Evolutionary conservation across 2,113 vertebrate genomes (phyloP), one percentile per base, ranked within the genome.

Genomic region (Callaeas wilsoni): DNA sequence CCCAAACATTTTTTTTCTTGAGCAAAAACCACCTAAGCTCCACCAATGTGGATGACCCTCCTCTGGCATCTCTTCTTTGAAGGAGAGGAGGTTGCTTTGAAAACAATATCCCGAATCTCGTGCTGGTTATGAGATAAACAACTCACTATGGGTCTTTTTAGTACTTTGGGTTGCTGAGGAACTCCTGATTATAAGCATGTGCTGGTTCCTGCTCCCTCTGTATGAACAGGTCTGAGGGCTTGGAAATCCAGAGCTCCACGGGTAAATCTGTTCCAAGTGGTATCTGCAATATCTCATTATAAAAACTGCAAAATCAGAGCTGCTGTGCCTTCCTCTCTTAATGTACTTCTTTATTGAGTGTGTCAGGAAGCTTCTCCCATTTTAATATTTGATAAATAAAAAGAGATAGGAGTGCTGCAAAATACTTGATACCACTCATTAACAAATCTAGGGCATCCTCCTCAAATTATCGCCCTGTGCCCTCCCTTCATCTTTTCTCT

Each of bases 331-430:
- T 93, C 50, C 79, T 50, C 69, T 94, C 60, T 94, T 84, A 93
- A 96, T 94, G 92, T 96, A 96, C 63, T 95, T 94, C 75, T 92
- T 96, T 93, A 98, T 81, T 96, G 97, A 81, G 29, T 92, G 87
- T 98, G 94, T 96, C 82, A 39, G 92, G 67, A 89, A 92, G 86
- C 79, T 23, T 97, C 90, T 97, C 96, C 94, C 91, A 96, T 97
- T 98, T 98, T 97, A 98, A 97, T 98, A 98, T 97, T 98, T 97
- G 96, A 97, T 96, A 97, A 97, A 98, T 94, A 88, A 81, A 96
- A 95, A 92, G 20, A 87, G 82, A 89, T 93, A 53, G 55, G 76
- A 94, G 79, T 71, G 71, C 93, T 96, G 92, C 37, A 80, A 97
- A 97, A 95, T 68, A 62, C 41, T 63, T 18, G 5, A 87, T 83